phyloP scores from a whole-genome alignment of 2,888 invertebrate species.

The Stenotaenia linearis region DNA sequence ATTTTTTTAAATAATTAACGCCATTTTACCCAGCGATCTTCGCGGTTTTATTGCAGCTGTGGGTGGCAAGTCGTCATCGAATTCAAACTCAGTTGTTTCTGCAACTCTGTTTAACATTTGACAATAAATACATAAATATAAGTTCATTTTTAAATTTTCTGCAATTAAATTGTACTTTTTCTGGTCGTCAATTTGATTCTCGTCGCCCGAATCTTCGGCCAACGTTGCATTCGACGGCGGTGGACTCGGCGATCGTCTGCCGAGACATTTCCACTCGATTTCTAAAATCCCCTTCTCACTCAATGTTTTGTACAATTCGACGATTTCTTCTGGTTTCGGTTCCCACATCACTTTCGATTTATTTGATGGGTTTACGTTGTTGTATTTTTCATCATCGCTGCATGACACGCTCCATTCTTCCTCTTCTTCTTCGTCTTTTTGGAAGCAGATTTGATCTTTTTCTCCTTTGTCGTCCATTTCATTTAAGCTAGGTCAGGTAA shows the following conservation, averaged over 20 bases:
- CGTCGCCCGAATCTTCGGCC: constrained; percentile 3
- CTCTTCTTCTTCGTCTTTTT: constrained; percentile 32
- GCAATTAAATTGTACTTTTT: no score
- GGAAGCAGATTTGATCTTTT: constrained; percentile 29
- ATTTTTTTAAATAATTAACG: no score
- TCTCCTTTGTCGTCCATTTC: constrained; percentile 22
- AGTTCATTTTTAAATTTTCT: no score
- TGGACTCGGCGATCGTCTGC: constrained; percentile 40
- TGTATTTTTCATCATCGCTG: constrained; percentile 38
- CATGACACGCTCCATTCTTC: constrained; percentile 37
- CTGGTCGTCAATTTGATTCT: background rate
- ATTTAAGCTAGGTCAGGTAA: no score
- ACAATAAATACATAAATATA: no score
- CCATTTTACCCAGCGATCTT: background rate
- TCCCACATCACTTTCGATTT: constrained; percentile 38
- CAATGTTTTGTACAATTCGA: constrained; percentile 38
- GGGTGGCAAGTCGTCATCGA: constrained; percentile 36
- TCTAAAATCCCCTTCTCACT: constrained; percentile 39
- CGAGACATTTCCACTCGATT: constrained; percentile 41
- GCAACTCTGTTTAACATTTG: no score
- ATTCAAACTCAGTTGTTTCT: constrained; percentile 40
- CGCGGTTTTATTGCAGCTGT: background rate
- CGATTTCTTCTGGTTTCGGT: constrained; percentile 39
- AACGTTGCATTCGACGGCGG: constrained; percentile 32
- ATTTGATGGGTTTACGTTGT: background rate